Base-by-base conservation (phyloP, 1,140 invertebrate species). In the Drosophila nebulosa region DNA sequence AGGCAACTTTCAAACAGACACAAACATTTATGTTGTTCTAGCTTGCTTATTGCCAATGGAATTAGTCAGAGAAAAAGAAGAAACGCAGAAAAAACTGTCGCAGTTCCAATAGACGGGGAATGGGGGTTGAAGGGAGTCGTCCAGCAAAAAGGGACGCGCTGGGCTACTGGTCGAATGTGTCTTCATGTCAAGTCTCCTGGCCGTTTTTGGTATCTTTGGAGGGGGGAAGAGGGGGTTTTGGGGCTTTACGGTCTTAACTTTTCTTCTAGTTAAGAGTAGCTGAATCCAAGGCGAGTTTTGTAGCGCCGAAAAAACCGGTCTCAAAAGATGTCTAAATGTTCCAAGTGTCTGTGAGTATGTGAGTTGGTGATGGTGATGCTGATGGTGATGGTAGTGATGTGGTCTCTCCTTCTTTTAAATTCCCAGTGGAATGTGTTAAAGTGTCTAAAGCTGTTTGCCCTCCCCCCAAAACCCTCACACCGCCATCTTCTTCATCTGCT, bases 401-500 rank as follows among this genome's bases (percentile, higher is more conserved):
- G 39, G 39, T 46, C 39, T 46, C 39, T 46, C 39, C 39, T 46
- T 46, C 39, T 46, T 46, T 46, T 46, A 16, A 46, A 78, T 65
- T 79, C 77, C 77, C 77, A 79, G 74, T 66, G 77, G 77, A 79
- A 79, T 79, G 77, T 78, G 77, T 77, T 79, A 79, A 79, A 79
- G 77, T 79, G 77, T 79, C 77, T 79, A 79, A 79, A 79, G 74
- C 77, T 79, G 76, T 73, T 79, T 77, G 76, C 69, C 66, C 58
- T 57, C 16, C 56, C 16, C 18, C 9, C 12, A 26, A 14, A 18
- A 14, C 36, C 10, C 0, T 10, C 57, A 10, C 32, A 5, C 12
- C 12, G 42, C 32, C 51, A 39, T 27, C 22, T 26, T 59, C 10
- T 16, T 6, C 42, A 18, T 6, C 14, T 26, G 7, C n/a, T 16